Base-by-base conservation (phyloP, 2,113 vertebrate species). In the Marcusenius ussheri region DNA sequence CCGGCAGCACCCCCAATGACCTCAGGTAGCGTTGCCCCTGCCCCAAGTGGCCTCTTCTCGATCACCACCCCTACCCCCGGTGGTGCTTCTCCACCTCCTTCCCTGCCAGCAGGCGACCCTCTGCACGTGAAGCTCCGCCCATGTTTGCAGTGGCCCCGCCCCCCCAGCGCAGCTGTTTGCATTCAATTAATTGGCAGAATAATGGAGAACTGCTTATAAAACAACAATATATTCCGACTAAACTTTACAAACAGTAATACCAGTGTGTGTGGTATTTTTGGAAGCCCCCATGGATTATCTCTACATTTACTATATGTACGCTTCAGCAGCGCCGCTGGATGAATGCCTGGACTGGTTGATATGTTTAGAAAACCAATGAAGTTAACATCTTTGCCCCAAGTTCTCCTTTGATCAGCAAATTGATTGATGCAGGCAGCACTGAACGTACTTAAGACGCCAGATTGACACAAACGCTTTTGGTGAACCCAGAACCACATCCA, bases 1-100 rank as follows among this genome's bases (percentile, higher is more conserved):
- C 96, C 91, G 88, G 93, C 96, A 96, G 95, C 97, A 95, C 93
- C 96, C 95, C 97, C 93, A 96, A 94, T 98, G 98, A 99, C 39
- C 94, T 96, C 97, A 99, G 98, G 98, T 99, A 99, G 98, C 94
- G 87, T 62, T 45, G 39, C 17, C 39, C 93, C 89, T 45, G 1
- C 92, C 92, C 92, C 77, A n/a, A 42, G 74, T 21, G 31, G 74
- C 74, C 74, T 42, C 15, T 80, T 80, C 74, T 80, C 39, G 5
- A 42, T 15, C 90, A 27, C 90, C 89, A 10, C 88, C 91, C 91
- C 90, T 87, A 89, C 88, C 74, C 84, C 56, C 10, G 74, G 51
- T 35, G 49, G 89, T 62, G 88, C 90, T 91, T 90, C 58, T 87
- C 88, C 80, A 80, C 70, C 56, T 49, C 77, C 53, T 19, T 19